These are phyloP conservation scores for Andrena dorsata DNA, from an alignment of 2,888 invertebrate genomes.

Conservation along the genomic window DNA sequence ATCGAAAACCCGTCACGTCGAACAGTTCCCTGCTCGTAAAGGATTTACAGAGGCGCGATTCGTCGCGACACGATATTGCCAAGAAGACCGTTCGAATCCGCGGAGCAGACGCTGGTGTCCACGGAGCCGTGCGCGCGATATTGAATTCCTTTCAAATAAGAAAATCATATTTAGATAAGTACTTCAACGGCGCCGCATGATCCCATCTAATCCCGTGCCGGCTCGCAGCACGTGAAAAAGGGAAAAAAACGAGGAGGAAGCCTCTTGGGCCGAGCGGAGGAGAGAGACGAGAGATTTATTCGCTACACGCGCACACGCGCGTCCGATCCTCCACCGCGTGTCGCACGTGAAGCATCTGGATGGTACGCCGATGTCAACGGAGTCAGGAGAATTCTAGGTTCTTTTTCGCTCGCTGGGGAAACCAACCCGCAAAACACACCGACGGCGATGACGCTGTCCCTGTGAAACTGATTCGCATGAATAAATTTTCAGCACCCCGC, in stretches of 20 bases:
- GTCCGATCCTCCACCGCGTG: neutral
- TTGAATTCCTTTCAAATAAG: slow-evolving; percentile 57
- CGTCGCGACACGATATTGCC: slow-evolving; percentile 3
- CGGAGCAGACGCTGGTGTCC: slow-evolving; percentile 1
- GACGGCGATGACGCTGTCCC: slow-evolving; percentile 16
- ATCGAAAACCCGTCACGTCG: neutral
- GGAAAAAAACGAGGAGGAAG: slow-evolving; percentile 15
- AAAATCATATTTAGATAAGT: slow-evolving; percentile 62
- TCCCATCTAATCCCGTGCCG: slow-evolving; percentile 58
- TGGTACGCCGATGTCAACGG: slow-evolving; percentile 57
- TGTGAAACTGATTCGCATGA: slow-evolving; percentile 67
- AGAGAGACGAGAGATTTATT: slow-evolving; percentile 71
- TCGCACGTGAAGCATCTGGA: slow-evolving; percentile 51
- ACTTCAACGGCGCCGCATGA: slow-evolving; percentile 52
- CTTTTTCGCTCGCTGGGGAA: slow-evolving; percentile 45
- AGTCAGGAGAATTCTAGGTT: slow-evolving; percentile 42
- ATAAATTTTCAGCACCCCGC: slow-evolving; percentile 53
- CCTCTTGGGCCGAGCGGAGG: neutral
- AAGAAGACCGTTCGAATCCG: neutral
- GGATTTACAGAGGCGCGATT: neutral
- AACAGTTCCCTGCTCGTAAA: neutral
- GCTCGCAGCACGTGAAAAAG: slow-evolving; percentile 42
- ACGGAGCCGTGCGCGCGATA: slow-evolving; percentile 23
- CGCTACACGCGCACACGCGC: slow-evolving; percentile 64
- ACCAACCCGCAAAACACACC: slow-evolving; percentile 48